A percentile compares a stretch with the other conserved stretches of the same genome.
Conservation (phyloP, 2,113 vertebrate species). For the Illadopsis cleaveri region DNA sequence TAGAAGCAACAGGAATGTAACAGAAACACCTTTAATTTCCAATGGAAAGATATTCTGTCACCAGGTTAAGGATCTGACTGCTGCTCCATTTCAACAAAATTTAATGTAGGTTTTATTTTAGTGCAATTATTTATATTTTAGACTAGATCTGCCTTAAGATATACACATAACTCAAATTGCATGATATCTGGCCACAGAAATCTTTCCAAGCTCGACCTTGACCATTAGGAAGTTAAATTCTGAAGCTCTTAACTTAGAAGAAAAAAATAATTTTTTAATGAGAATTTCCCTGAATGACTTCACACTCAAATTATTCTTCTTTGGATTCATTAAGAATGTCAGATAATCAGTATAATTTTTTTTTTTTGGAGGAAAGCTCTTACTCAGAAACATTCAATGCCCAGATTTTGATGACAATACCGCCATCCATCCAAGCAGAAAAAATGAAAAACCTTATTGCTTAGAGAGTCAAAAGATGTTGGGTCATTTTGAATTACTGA, state of each 20-base stretch:
- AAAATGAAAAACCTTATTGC: background rate
- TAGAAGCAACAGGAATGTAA: background rate
- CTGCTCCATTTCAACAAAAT: background rate
- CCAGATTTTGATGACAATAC: background rate
- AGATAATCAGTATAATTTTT: background rate
- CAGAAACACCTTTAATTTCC: background rate
- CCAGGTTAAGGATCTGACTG: background rate
- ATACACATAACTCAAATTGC: background rate
- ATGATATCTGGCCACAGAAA: background rate
- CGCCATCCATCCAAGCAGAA: background rate
- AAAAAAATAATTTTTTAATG: background rate
- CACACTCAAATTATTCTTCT: background rate
- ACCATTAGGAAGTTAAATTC: background rate
- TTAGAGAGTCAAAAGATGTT: background rate
- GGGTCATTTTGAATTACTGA: background rate
- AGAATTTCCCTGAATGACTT: background rate
- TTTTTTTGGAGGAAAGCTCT: background rate
- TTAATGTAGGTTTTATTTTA: background rate
- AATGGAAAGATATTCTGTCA: background rate
- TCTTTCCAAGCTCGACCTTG: background rate
- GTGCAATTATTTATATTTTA: background rate
- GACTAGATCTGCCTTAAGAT: background rate
- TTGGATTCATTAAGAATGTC: background rate
- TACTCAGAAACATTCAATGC: background rate
- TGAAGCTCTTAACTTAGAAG: background rate